Base-by-base conservation (phyloP, 2,888 invertebrate species). In the Pharmacophagus antenor region DNA sequence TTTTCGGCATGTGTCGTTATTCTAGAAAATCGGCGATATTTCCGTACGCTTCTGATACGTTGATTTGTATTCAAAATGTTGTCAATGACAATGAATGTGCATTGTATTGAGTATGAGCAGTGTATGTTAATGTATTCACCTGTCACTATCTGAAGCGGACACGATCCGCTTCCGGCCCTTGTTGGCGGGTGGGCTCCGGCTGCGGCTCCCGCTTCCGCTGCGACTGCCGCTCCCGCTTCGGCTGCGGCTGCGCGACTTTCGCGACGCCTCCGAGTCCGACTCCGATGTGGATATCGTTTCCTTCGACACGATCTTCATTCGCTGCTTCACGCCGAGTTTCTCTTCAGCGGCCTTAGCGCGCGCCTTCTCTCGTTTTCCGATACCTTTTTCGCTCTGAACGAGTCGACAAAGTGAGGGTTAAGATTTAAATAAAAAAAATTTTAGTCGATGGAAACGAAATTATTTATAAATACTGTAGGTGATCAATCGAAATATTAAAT, bases 271-370 rank as follows among this genome's bases (percentile, higher is more conserved):
- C 65, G 95, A 95, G 66, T 93, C 94, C 0, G 96, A 96, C 74
- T 96, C 97, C 63, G 95, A 95, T 0, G 98, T 97, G 0, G 98
- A 98, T 67, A 99, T 98, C 0, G 97, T 97, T 61, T 96, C 98
- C 80, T 98, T 98, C 0, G 98, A 98, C 0, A 97, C 95, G 77
- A 98, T 95, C 74, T 97, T 95, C 65, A 95, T 93, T 49, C 97
- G 95, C 79, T 97, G 97, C 82, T 97, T 97, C 8, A 94, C 93
- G 42, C 95, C 93, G 59, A 96, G 93, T 21, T 96, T 95, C 68
- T 95, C 95, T 58, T 93, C 92, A 20, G 91, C 80, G 2, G 82
- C 82, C 63, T 73, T 83, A 0, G 84, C 79, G 52, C 74, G 71
- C 0, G 84, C 83, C 54, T 81, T 85, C 58, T 89, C 88, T 42